Evolutionary conservation across 2,797 vertebrate genomes (phyloP), one percentile per base, ranked within the genome.

Genomic region (Eurystomus glaucurus): DNA sequence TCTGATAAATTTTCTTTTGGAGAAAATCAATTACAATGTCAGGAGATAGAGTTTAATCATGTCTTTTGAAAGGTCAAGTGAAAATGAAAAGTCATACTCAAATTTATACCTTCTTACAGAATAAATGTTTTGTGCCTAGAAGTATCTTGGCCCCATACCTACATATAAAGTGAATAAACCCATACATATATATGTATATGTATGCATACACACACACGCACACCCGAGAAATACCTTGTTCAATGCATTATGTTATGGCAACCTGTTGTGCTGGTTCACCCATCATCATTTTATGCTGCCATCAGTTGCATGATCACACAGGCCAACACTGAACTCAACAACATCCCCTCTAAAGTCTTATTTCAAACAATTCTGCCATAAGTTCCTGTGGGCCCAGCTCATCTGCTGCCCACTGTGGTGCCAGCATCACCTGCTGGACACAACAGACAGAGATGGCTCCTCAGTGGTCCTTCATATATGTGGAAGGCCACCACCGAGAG

Each of bases 21-120:
- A 76, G 48, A 79, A 94, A 84, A 92, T 72, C 83, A 90, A 62
- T 95, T 93, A 66, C 21, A n/a, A 2, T 82, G 58, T 62, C 54
- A 77, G 70, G 31, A 88, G 62, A 85, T 28, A 52, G 60, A 93
- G 43, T 95, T 96, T 94, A 88, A 82, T 97, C 70, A 50, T 46
- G 18, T 65, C 70, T 90, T 86, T 77, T 84, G 83, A 96, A 96
- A 97, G 88, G 88, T 94, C 74, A 91, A 43, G 87, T 80, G 71
- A 83, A 96, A 93, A 95, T 75, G 35, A 89, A 97, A 95, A 86
- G 51, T 95, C 80, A 71, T 64, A 46, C 22, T 76, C 31, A 90
- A 79, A 93, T 93, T 69, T 82, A 89, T 69, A 28, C 25, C 48
- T 84, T 78, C 48, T 77, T 22, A 50, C 55, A 79, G 37, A 75